These are phyloP conservation scores for Astropecten irregularis DNA, from an alignment of 53 echinoderm and acorn worm genomes.

Conservation along the genomic window DNA sequence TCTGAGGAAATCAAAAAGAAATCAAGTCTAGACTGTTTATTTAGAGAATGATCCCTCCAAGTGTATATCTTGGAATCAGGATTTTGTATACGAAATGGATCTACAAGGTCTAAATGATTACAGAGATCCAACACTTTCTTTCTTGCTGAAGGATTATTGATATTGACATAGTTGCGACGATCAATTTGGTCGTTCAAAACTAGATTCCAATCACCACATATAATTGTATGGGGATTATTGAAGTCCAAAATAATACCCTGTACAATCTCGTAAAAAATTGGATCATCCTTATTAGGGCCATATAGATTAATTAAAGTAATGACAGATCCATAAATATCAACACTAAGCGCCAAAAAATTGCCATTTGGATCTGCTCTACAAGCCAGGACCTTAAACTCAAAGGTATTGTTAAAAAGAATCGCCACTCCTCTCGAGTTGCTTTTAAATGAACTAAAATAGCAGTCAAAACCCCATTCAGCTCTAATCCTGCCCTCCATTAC, in stretches of 20 bases:
- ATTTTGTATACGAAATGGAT: conserved; percentile 15
- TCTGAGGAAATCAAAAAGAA: conserved; percentile 20
- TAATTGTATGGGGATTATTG: conserved; percentile 36
- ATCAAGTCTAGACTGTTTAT: not conserved
- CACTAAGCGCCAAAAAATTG: conserved; percentile 3
- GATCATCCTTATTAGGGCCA: conserved; percentile 45
- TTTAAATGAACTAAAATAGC: conserved; percentile 27
- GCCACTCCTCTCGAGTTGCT: conserved; percentile 9
- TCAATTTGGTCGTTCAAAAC: conserved; percentile 28
- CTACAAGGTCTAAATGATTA: not conserved
- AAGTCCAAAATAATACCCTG: conserved; percentile 11
- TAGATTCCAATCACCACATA: conserved; percentile 57
- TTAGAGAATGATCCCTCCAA: not conserved
- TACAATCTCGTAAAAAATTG: conserved; percentile 33
- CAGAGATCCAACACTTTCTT: conserved; percentile 1
- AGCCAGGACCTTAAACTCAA: not conserved
- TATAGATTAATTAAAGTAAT: conserved; percentile 31
- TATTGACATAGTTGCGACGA: conserved; percentile 10
- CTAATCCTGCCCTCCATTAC: not conserved
- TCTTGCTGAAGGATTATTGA: conserved; percentile 42
- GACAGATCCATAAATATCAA: not conserved
- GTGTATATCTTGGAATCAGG: not conserved
- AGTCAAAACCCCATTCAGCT: conserved; percentile 28
- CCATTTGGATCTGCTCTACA: not conserved
- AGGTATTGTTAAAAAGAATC: conserved; percentile 8